Conservation (phyloP, 1,140 invertebrate genomes). For the Sminthurides bifidus region DNA sequence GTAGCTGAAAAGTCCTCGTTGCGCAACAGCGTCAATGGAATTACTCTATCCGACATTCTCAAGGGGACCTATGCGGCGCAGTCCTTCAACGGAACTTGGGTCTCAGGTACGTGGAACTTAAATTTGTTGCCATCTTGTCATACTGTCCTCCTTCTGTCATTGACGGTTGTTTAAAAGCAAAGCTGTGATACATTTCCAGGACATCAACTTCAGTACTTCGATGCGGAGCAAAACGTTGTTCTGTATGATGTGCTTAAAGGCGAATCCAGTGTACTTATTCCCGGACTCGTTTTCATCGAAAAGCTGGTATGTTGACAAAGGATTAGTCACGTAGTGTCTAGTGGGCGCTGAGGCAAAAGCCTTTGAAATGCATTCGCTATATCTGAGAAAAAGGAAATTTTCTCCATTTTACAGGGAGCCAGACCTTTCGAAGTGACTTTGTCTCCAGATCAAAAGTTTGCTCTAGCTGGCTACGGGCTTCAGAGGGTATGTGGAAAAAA, state of each 20-base stretch:
- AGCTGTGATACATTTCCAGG: conserved; percentile 22
- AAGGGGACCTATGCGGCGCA: conserved; percentile 29
- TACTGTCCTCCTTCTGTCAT: conserved; percentile 1
- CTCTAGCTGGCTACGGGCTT: conserved; percentile 40
- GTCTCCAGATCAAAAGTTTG: conserved; percentile 42
- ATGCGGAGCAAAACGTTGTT: conserved; percentile 20
- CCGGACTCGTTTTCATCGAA: neutral
- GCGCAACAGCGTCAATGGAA: neutral
- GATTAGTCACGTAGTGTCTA: neutral
- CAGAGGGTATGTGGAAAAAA: conserved; percentile 44
- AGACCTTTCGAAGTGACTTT: conserved; percentile 41
- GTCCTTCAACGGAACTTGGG: conserved; percentile 34
- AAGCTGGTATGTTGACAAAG: neutral
- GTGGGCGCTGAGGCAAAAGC: neutral
- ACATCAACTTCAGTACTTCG: conserved; percentile 31
- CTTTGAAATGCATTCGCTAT: neutral
- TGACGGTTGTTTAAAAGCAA: neutral
- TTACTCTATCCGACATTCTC: conserved; percentile 33
- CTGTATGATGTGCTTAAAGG: conserved; percentile 20
- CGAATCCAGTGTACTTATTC: neutral
- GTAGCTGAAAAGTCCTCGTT: neutral
- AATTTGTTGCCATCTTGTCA: neutral
- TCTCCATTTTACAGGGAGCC: conserved; percentile 36
- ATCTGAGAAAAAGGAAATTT: conserved; percentile 9
- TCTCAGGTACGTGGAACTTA: conserved; percentile 31